A percentile compares a stretch with the other conserved stretches of the same genome.
Evolutionary conservation across 2,797 vertebrate species (phyloP).

Genomic region (Periophthalmus magnuspinnatus): DNA sequence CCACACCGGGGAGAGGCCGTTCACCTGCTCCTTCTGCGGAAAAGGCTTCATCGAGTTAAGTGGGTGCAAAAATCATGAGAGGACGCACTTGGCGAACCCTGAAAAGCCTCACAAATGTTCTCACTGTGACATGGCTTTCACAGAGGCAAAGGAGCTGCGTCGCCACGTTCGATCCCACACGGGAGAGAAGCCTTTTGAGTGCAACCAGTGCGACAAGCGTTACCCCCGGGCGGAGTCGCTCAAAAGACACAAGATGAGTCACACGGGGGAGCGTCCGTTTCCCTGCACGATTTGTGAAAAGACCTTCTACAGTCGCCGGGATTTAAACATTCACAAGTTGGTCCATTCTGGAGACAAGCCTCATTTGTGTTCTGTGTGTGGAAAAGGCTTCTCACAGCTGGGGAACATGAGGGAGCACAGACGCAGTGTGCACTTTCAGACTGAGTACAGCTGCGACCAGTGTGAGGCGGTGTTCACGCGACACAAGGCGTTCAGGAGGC

Average conservation of each 20-base stretch:
- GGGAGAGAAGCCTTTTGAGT: slow-evolving; percentile 69
- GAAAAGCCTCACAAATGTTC: slow-evolving; percentile 65
- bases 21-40: slow-evolving; percentile 62
- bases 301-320: slow-evolving; percentile 61
- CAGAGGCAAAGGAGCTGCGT: slow-evolving; percentile 57
- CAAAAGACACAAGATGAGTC: slow-evolving; percentile 68
- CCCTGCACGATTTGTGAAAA: slow-evolving; percentile 61
- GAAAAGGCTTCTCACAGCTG: background rate
- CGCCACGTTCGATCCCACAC: slow-evolving; percentile 66
- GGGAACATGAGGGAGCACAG: background rate
- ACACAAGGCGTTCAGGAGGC: slow-evolving; percentile 60
- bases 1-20: slow-evolving; percentile 71
- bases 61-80: slow-evolving; percentile 69
- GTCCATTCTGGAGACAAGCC: slow-evolving; percentile 71
- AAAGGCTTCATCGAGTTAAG: slow-evolving; percentile 65
- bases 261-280: slow-evolving; percentile 67
- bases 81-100: slow-evolving; percentile 60
- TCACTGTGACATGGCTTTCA: slow-evolving; percentile 61
- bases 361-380: slow-evolving; percentile 50
- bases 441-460: slow-evolving; percentile 37
- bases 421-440: background rate
- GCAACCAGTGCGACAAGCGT: slow-evolving; percentile 59
- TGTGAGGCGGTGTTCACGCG: slow-evolving; percentile 63
- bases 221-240: slow-evolving; percentile 69
- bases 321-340: slow-evolving; percentile 51